phyloP scores from a whole-genome alignment of 2,888 invertebrate genomes.

The Bombylius major region DNA sequence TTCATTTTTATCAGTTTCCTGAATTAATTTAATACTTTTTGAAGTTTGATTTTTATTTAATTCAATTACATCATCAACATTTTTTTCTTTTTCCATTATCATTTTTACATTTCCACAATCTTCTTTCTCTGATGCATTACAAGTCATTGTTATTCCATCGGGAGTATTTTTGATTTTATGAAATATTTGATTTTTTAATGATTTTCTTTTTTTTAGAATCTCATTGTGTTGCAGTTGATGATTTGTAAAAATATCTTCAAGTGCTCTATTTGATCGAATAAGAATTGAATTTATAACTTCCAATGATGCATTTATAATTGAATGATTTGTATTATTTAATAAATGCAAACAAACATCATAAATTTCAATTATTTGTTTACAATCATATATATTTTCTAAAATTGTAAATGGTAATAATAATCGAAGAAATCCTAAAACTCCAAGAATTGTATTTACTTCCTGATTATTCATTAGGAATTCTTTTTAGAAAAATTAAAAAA shows the following conservation, averaged over 20 bases:
- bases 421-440: slow-evolving; percentile 52
- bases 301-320: slow-evolving; percentile 74
- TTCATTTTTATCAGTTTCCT: too few species aligned
- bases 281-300: slow-evolving; percentile 45
- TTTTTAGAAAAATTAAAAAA: slow-evolving; percentile 14
- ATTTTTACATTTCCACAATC: too few species aligned
- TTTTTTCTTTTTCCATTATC: too few species aligned
- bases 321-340: slow-evolving; percentile 63
- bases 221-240: slow-evolving; percentile 34
- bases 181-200: slow-evolving; percentile 38
- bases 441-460: slow-evolving; percentile 43
- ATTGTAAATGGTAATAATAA: slow-evolving; percentile 46
- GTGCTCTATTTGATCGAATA: slow-evolving; percentile 22
- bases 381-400: slow-evolving; percentile 22
- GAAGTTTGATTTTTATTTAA: too few species aligned
- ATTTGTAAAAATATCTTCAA: slow-evolving; percentile 29
- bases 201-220: slow-evolving; percentile 34
- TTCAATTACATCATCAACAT: too few species aligned
- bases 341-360: slow-evolving; percentile 66
- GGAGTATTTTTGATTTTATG: background rate
- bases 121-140: too few species aligned
- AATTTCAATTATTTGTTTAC: slow-evolving; percentile 44
- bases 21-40: too few species aligned
- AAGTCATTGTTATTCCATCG: too few species aligned
- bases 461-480: slow-evolving; percentile 32